Percentiles rank a stretch among this genome's conserved stretches.
phyloP scores from a whole-genome alignment of 2,888 invertebrate genomes.

The Drosophila subsilvestris region DNA sequence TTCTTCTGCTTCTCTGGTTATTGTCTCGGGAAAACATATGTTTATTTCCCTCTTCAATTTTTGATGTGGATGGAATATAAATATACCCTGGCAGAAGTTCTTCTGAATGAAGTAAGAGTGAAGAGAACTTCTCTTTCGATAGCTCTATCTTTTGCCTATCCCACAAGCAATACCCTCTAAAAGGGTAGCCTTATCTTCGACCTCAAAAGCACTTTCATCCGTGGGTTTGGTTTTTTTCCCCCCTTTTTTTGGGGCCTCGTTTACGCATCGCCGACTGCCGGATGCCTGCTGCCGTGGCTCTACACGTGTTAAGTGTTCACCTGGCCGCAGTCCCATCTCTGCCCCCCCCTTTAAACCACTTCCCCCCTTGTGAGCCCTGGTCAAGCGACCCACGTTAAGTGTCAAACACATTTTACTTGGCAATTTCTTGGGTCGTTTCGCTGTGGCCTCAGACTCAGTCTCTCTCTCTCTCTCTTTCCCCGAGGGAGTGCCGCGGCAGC shows the following conservation, averaged over 20 bases:
- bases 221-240: neutral
- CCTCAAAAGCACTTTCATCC: neutral
- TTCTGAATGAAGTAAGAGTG: too few species aligned
- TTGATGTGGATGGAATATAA: neutral
- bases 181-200: neutral
- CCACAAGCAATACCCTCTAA: too few species aligned
- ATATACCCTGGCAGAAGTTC: neutral
- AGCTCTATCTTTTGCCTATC: neutral
- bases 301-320: constrained; percentile 45
- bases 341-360: constrained; percentile 10
- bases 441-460: constrained; percentile 32
- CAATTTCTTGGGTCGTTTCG: constrained; percentile 74
- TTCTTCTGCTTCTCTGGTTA: neutral
- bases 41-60: neutral
- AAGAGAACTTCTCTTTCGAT: too few species aligned
- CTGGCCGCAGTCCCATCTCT: constrained; percentile 1
- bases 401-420: constrained; percentile 74
- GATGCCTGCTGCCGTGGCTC: neutral
- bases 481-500: constrained; percentile 6
- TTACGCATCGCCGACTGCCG: constrained; percentile 26
- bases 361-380: constrained; percentile 31
- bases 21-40: neutral
- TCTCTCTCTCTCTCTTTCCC: neutral
- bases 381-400: constrained; percentile 77
- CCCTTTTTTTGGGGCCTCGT: constrained; percentile 15